Conservation (phyloP, 2,113 vertebrate genomes). For the Oncorhynchus mykiss region DNA sequence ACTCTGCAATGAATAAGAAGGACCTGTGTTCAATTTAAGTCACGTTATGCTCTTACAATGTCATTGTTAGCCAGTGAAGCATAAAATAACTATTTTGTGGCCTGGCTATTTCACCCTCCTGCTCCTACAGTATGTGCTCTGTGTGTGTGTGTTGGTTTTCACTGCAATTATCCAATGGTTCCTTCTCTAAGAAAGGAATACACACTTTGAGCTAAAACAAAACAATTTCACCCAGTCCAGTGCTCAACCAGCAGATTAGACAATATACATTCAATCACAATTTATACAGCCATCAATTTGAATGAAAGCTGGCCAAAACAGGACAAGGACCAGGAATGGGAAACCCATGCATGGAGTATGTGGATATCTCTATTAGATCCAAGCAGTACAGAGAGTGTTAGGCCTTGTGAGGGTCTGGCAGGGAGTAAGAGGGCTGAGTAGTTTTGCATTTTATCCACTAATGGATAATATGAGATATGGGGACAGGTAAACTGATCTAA, state of each 20-base stretch:
- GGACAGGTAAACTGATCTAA: background rate
- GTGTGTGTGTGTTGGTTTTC: background rate
- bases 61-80: background rate
- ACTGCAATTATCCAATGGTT: background rate
- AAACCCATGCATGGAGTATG: background rate
- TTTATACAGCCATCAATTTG: background rate
- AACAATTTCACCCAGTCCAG: no score
- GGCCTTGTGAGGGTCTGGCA: background rate
- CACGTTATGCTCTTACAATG: background rate
- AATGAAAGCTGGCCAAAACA: background rate
- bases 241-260: no score
- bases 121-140: background rate
- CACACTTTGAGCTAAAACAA: background rate
- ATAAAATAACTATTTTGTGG: background rate
- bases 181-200: background rate
- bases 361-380: slow-evolving; percentile 3
- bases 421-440: no score
- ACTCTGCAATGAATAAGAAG: no score
- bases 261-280: background rate
- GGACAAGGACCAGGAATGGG: background rate
- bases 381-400: background rate
- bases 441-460: background rate
- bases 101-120: no score
- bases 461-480: background rate
- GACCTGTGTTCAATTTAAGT: no score